A percentile compares a stretch with the other conserved stretches of the same genome.
phyloP scores from a whole-genome alignment of 2,797 vertebrate genomes.

The Malacoraja senta region DNA sequence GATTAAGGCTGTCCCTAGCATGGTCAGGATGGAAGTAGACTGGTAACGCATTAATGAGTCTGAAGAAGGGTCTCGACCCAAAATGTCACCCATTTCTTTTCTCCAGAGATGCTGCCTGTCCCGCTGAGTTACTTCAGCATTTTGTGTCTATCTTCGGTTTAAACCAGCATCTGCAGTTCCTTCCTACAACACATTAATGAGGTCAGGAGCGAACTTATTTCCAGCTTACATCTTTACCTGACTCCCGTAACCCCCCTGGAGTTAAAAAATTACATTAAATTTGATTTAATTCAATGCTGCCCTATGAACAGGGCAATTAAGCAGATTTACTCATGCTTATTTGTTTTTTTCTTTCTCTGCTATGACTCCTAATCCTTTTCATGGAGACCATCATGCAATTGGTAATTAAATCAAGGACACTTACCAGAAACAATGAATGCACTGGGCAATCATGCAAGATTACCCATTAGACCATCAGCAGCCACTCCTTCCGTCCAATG shows the following conservation, averaged over 20 bases:
- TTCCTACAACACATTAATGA: neutral
- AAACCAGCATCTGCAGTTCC: too few species aligned
- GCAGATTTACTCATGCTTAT: neutral
- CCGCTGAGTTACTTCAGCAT: too few species aligned
- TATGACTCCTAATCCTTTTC: neutral
- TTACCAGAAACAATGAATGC: neutral
- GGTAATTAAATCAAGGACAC: constrained; percentile 10
- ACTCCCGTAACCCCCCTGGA: neutral
- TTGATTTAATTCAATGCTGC: neutral
- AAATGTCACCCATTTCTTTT: too few species aligned
- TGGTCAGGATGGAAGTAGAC: neutral
- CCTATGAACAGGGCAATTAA: neutral
- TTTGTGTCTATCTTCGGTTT: too few species aligned
- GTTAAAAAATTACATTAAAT: neutral
- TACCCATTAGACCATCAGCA: neutral
- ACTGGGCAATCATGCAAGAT: neutral
- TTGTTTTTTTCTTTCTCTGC: neutral
- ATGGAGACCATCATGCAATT: neutral
- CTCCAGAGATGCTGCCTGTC: too few species aligned
- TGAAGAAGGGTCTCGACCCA: too few species aligned
- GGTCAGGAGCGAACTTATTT: neutral
- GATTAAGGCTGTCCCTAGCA: neutral
- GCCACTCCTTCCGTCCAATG: neutral
- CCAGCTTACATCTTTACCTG: neutral
- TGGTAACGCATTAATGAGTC: neutral